phyloP scores from a whole-genome alignment of 2,113 vertebrate species.

The Pollachius pollachius region DNA sequence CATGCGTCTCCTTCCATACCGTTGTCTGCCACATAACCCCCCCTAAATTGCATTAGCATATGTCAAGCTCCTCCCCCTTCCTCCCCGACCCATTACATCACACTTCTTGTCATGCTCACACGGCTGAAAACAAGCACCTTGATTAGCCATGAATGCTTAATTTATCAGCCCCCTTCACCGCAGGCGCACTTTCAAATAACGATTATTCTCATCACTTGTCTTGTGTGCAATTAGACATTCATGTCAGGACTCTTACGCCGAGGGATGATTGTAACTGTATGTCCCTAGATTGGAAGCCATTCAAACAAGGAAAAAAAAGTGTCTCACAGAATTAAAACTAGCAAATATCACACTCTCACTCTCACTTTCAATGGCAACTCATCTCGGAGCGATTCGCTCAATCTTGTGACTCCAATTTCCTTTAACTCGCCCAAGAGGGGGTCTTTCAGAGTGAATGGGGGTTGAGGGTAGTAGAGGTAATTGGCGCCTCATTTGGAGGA shows the following conservation, averaged over 20 bases:
- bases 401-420: conserved; percentile 36
- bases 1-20: neutral
- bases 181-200: conserved; percentile 67
- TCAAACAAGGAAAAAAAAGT: conserved; percentile 57
- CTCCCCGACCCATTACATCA: conserved; percentile 25
- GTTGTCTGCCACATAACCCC: neutral
- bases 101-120: conserved; percentile 60
- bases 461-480: conserved; percentile 63
- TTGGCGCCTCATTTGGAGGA: conserved; percentile 62
- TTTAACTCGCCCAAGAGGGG: conserved; percentile 60
- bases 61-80: conserved; percentile 42
- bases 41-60: conserved; percentile 74
- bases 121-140: conserved; percentile 78
- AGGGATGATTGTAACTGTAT: conserved; percentile 74
- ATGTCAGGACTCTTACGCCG: conserved; percentile 67
- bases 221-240: conserved; percentile 76
- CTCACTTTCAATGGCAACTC: conserved; percentile 44
- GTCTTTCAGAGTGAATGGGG: conserved; percentile 64
- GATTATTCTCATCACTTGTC: conserved; percentile 74
- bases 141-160: conserved; percentile 78
- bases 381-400: conserved; percentile 31
- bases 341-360: conserved; percentile 36
- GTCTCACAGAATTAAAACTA: conserved; percentile 22
- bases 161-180: conserved; percentile 73
- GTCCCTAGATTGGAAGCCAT: conserved; percentile 65